Conservation (phyloP, 2,888 invertebrate species). For the Diadromus collaris region DNA sequence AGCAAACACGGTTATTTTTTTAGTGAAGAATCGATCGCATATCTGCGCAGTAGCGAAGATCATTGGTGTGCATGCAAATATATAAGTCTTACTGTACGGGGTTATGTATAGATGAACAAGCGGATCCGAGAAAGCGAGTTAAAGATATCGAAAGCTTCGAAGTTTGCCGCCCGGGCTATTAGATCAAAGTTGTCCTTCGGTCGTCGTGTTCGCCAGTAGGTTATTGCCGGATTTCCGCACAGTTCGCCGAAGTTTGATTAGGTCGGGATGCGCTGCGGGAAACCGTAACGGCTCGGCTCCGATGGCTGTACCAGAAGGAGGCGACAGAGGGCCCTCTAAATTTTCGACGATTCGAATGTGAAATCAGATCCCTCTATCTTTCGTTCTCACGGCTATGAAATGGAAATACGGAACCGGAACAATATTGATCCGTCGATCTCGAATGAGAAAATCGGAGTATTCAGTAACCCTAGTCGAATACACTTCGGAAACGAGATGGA, state of each 20-base stretch:
- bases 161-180: slow-evolving; percentile 59
- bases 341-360: slow-evolving; percentile 60
- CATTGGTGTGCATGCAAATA: background rate
- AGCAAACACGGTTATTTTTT: background rate
- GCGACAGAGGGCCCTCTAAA: slow-evolving; percentile 55
- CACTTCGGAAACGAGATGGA: background rate
- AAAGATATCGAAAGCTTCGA: slow-evolving; percentile 62
- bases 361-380: slow-evolving; percentile 54
- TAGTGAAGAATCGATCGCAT: slow-evolving; percentile 25
- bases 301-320: slow-evolving; percentile 21
- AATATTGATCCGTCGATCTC: background rate
- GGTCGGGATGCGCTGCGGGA: slow-evolving; percentile 59
- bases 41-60: slow-evolving; percentile 14
- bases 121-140: slow-evolving; percentile 37
- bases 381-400: slow-evolving; percentile 13
- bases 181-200: slow-evolving; percentile 63
- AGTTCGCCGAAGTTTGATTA: slow-evolving; percentile 69
- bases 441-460: slow-evolving; percentile 6
- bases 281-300: slow-evolving; percentile 42
- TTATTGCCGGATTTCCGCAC: slow-evolving; percentile 66
- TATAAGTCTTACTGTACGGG: slow-evolving; percentile 23
- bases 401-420: slow-evolving; percentile 3
- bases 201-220: slow-evolving; percentile 56
- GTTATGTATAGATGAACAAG: slow-evolving; percentile 17
- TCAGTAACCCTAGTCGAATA: slow-evolving; percentile 1